Conservation (phyloP, 2,797 vertebrate species). For the Siniperca undulata region DNA sequence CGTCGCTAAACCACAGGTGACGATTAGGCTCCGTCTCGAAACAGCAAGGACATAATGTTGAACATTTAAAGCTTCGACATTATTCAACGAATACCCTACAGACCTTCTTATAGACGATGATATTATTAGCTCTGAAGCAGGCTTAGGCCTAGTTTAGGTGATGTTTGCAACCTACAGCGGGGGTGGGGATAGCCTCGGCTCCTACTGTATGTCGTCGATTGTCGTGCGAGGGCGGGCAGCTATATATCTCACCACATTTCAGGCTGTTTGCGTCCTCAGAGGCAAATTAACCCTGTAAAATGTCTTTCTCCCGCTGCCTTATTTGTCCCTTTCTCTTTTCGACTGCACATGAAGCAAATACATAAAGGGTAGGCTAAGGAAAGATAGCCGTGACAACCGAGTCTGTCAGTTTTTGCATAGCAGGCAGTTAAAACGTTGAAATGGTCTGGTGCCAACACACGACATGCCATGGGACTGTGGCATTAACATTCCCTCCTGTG, state of each 20-base stretch:
- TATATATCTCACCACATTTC: slow-evolving; percentile 37
- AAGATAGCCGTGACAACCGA: slow-evolving; percentile 70
- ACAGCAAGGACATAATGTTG: slow-evolving; percentile 67
- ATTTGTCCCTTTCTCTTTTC: slow-evolving; percentile 14
- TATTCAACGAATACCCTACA: slow-evolving; percentile 32
- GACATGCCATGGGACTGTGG: slow-evolving; percentile 15
- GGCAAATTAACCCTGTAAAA: neutral
- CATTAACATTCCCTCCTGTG: neutral
- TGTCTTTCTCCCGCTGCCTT: too few species aligned
- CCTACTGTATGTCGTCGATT: slow-evolving; percentile 80
- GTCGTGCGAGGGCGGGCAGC: slow-evolving; percentile 74
- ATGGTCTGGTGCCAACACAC: slow-evolving; percentile 29
- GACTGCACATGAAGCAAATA: slow-evolving; percentile 40
- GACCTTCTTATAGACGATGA: neutral
- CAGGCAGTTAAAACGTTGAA: slow-evolving; percentile 39
- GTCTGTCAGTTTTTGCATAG: slow-evolving; percentile 27
- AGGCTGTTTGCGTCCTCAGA: neutral
- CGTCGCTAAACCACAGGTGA: slow-evolving; percentile 41
- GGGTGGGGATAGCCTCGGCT: slow-evolving; percentile 83
- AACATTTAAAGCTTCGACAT: slow-evolving; percentile 17
- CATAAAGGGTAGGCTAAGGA: slow-evolving; percentile 28
- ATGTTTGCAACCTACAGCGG: slow-evolving; percentile 75
- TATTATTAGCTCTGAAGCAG: slow-evolving; percentile 62
- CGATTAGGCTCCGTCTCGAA: slow-evolving; percentile 61
- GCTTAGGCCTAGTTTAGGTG: slow-evolving; percentile 75